These are phyloP conservation scores for Megastigmus dorsalis DNA, from an alignment of 2,888 invertebrate genomes.

Conservation along the genomic window DNA sequence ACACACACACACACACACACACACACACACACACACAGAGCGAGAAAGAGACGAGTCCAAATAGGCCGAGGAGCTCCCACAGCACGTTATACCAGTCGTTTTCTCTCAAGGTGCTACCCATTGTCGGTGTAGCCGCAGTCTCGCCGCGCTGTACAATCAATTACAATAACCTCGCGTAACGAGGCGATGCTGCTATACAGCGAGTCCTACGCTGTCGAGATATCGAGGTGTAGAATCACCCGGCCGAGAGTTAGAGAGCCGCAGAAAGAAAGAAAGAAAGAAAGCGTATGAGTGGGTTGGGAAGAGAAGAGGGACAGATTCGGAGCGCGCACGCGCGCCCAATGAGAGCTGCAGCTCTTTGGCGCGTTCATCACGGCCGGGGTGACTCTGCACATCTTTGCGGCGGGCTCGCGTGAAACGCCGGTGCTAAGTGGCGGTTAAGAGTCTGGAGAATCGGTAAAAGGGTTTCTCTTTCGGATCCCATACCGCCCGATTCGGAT, in stretches of 20 bases:
- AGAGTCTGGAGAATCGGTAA: constrained; percentile 47
- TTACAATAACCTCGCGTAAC: constrained; percentile 67
- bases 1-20: no score
- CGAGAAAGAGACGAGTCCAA: not conserved
- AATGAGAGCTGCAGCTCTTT: not conserved
- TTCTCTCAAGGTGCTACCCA: constrained; percentile 5
- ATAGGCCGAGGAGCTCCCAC: not conserved
- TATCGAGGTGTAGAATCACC: constrained; percentile 27
- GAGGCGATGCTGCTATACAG: constrained; percentile 55
- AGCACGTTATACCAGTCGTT: not conserved
- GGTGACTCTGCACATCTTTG: constrained; percentile 48
- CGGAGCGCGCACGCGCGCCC: not conserved
- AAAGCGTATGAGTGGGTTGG: not conserved
- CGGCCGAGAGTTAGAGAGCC: not conserved
- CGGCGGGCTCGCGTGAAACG: constrained; percentile 26
- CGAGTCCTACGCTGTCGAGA: no score
- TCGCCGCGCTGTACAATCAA: constrained; percentile 64
- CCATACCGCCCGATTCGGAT: constrained; percentile 7
- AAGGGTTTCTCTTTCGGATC: constrained; percentile 8
- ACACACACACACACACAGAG: no score
- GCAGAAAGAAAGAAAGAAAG: constrained; percentile 22
- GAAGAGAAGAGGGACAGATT: not conserved
- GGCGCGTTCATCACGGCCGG: no score
- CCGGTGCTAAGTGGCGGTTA: constrained; percentile 60
- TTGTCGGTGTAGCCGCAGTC: constrained; percentile 50